Conservation (phyloP, 2,113 vertebrate species). For the Nyctereutes procyonoides region DNA sequence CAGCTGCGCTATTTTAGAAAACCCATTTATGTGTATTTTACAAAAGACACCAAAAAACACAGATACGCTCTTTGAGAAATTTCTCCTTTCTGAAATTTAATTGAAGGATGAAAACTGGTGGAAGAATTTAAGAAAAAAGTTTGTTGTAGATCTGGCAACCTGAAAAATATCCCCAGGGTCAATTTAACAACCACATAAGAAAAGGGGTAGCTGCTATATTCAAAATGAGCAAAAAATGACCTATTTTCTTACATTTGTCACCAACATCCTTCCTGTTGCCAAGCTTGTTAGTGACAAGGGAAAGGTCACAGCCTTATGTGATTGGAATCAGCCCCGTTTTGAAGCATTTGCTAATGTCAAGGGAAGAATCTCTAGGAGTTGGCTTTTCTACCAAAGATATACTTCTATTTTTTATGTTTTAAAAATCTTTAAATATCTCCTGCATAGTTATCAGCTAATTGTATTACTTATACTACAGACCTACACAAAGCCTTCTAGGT, state of each 20-base stretch:
- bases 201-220: background rate
- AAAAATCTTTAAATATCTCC: background rate
- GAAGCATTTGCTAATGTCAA: background rate
- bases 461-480: background rate
- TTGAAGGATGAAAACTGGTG: background rate
- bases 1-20: background rate
- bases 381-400: background rate
- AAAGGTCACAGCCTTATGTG: background rate
- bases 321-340: background rate
- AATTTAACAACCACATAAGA: background rate
- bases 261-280: background rate
- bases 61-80: background rate
- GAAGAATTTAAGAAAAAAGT: background rate
- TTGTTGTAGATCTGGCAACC: background rate
- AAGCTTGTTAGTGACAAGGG: background rate
- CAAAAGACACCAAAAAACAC: background rate
- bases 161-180: background rate
- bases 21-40: background rate
- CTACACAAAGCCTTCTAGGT: background rate
- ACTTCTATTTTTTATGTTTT: background rate
- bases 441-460: background rate
- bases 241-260: background rate
- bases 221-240: background rate
- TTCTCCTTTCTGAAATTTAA: background rate
- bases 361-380: background rate